Base-by-base conservation (phyloP, 1,140 invertebrate species). In the Apis cerana region DNA sequence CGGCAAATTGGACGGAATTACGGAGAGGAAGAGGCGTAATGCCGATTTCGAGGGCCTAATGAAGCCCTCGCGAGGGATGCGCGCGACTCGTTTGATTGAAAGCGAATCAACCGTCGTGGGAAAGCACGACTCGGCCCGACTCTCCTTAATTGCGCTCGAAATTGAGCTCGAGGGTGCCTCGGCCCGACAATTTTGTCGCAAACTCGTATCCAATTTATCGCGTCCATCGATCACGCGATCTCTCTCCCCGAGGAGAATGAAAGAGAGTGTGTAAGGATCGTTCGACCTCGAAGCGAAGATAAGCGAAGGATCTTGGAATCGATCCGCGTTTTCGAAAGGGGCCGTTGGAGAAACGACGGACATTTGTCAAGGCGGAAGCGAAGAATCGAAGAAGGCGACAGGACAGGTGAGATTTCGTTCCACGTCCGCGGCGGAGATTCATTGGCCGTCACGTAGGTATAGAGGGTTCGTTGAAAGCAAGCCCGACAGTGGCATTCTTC, bases 1-100 rank as follows among this genome's bases (percentile, higher is more conserved):
- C 50, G 23, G 58, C 75, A 85, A 82, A 86, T 84, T 87, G 85
- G 72, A 84, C 68, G 58, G n/a, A n/a, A 85, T 83, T 81, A 82
- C 69, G 68, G 33, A 62, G 78, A 78, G 82, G 74, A 74, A 71
- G 52, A 43, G 67, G 52, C 43, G 67, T 65, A 65, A 81, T 80
- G 83, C 58, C 62, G 81, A 72, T 85, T 33, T 33, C 68, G 48
- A 48, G 48, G 48, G 5, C 33, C 56, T 72, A 84, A 80, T 68
- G 62, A 85, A 59, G 48, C 11, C 33, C 23, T 33, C 50, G 33
- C 62, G 52, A 13, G 58, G 1, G 52, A 7, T 27, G 33, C 43
- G 5, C 17, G 54, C 52, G 23, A 43, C 23, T 27, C 50, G 65
- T 33, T 76, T 62, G 65, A 85, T 85, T 54, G 58, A 17, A 8